Base-by-base conservation (phyloP, 2,113 vertebrate species). In the Ranitomeya variabilis region DNA sequence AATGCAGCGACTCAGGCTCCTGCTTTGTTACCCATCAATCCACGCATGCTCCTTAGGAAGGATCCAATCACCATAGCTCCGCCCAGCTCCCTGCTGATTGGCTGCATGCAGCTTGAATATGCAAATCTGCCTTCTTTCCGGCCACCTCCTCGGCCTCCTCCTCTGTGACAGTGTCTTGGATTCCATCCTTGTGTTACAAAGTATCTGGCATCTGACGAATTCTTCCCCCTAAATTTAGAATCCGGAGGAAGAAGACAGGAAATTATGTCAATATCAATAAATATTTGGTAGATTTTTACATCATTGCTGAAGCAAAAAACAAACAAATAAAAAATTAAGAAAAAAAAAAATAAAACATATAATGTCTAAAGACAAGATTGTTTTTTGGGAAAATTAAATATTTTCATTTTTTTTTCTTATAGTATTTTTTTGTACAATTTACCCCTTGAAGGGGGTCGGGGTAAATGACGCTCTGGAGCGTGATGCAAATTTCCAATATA, bases 101-200 rank as follows among this genome's bases (percentile, higher is more conserved):
- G 87, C 3, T 10, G 6, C 3, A 31, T 9, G 69, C n/a, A 8
- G 57, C 18, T 21, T 9, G 19, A 51, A 83, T 76, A 83, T 88
- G 87, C 59, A 88, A 83, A 88, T 88, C 3, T 0, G 2, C 45
- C 51, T 31, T 31, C 13, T 0, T 26, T 19, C 10, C 52, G n/a
- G 62, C 15, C 79, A 51, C 80, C 16, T 55, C 64, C 78, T 37
- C 16, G 2, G 12, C 60, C 76, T 7, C 85, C 73, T 76, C 86
- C n/a, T 52, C 21, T 66, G 15, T 12, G 23, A 13, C 7, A 21
- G n/a, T 6, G 12, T 16, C 60, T 76, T 21, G 67, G 26, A 67
- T 79, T 87, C 62, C 52, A 80, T 66, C 78, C 86, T 87, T 73
- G 64, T 81, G 86, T 73, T 81, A 81, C 78, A 87, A 87, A 87